These are phyloP conservation scores for Adela reaumurella DNA, from an alignment of 2,888 invertebrate species.

Conservation along the genomic window DNA sequence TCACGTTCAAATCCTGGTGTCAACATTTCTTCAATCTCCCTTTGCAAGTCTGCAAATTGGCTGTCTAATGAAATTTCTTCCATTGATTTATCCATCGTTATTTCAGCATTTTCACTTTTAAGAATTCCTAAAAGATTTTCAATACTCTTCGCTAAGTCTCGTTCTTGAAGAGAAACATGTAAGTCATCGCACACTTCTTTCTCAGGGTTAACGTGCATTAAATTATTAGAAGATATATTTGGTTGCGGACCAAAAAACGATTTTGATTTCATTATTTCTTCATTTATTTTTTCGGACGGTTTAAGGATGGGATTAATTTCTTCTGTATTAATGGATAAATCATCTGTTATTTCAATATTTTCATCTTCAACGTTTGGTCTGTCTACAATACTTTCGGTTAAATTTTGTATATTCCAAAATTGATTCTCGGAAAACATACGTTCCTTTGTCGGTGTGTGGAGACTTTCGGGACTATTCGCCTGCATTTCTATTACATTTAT, in stretches of 20 bases:
- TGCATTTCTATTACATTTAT: too few relatives aligned
- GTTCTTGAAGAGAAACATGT: conserved; percentile 2
- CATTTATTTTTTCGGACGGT: too few relatives aligned
- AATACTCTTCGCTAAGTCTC: conserved; percentile 1
- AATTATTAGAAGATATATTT: too few relatives aligned
- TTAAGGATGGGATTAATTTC: too few relatives aligned
- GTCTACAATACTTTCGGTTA: too few relatives aligned
- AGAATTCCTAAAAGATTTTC: neutral
- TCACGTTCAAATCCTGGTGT: conserved; percentile 37
- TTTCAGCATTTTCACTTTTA: conserved; percentile 1
- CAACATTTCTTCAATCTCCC: conserved; percentile 49
- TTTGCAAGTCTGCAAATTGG: conserved; percentile 47
- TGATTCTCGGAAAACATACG: conserved; percentile 42
- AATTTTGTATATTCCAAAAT: conserved; percentile 29
- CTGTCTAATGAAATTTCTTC: conserved; percentile 42
- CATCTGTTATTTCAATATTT: neutral
- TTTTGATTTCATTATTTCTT: too few relatives aligned
- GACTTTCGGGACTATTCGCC: conserved; percentile 23
- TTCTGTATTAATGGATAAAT: too few relatives aligned
- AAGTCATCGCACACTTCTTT: neutral
- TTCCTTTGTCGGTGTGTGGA: conserved; percentile 43
- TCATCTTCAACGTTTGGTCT: neutral
- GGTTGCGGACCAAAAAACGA: too few relatives aligned
- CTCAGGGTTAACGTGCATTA: too few relatives aligned
- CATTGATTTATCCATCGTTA: conserved; percentile 18